Evolutionary conservation across 2,888 invertebrate species (phyloP), one percentile per base, ranked within the genome.

Genomic region (Diabrotica balteata): DNA sequence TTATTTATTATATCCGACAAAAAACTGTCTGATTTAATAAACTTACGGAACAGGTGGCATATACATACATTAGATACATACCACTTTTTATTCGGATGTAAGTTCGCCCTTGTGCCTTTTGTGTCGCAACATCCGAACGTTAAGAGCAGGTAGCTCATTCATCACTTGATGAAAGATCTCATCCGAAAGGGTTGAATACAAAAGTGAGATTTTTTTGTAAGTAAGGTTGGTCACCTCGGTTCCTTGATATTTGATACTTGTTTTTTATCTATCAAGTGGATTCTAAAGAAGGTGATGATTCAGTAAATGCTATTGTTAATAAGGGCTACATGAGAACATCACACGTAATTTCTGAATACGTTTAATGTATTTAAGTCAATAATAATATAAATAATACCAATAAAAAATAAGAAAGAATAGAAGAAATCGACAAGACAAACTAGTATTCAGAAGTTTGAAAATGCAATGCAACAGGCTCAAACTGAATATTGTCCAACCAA

Each of bases 71-170:
- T 57, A 57, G 54, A 63, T 63, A 51, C 42, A 50, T 49, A 63
- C 7, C 4, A 44, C 17, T 59, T 63, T 67, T 59, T 67, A 49
- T 57, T 47, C 9, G 47, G 11, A 45, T 57, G 45, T 45, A 57
- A 68, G 50, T 54, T 44, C 45, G 54, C 66, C 66, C 53, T 60
- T 50, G 17, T 11, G 43, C 59, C 58, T 66, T 67, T 63, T 54
- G 57, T 55, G 62, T 32, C 64, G 55, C 71, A 67, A 69, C 69
- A 69, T 71, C 72, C 72, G 57, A 55, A 45, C 45, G 52, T 57
- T 44, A 45, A 17, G 55, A 62, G 61, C 72, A 72, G 72, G 72
- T 72, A 70, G 61, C n/a, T 45, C 62, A 69, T 69, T 69, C 66
- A 67, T 64, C 59, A 63, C 68, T 57, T 59, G 58, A 50, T 58